Base-by-base conservation (phyloP, 2,113 vertebrate genomes). In the Microcebus lehilahytsara region DNA sequence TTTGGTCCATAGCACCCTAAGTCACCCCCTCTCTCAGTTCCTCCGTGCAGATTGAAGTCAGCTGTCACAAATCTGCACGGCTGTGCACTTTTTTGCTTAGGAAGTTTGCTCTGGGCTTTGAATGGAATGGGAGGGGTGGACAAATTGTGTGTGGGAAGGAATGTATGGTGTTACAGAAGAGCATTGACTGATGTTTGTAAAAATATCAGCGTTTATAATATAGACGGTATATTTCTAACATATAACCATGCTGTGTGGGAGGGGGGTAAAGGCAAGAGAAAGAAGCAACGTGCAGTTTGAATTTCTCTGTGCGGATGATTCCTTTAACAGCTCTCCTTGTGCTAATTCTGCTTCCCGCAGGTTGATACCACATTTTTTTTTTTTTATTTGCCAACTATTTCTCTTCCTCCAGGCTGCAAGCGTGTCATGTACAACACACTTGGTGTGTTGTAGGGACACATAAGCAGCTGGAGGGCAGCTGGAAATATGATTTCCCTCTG, bases 361-460 rank as follows among this genome's bases (percentile, higher is more conserved):
- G 93, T 58, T 22, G 23, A 20, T 56, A 37, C 19, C 49, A 9
- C 5, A 0, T 51, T 1, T 4, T 84, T 46, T 4, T 84, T 46
- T 46, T 89, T 69, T 92, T 25, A 64, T 75, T 94, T 58, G 62
- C 58, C 64, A 25, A 23, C 30, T 19, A 6, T 96, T 75, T 27
- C 60, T 96, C 72, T 84, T 90, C 81, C n/a, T 32, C n/a, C 27
- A 49, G 40, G 8, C 49, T 81, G 40, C 40, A 20, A n/a, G 71
- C 34, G 3, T 14, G 22, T 66, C 5, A 62, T 10, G 22, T 64
- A 56, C 17, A 32, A 16, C 58, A 42, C 1, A 6, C 56, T 32
- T 9, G 32, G 92, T 97, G 98, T 96, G 16, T 91, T 88, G 77
- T 7, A 60, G 85, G 93, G 93, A 96, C 66, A 34, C 64, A 69